Evolutionary conservation across 2,113 vertebrate genomes (phyloP).

Genomic region (Hipposideros armiger): DNA sequence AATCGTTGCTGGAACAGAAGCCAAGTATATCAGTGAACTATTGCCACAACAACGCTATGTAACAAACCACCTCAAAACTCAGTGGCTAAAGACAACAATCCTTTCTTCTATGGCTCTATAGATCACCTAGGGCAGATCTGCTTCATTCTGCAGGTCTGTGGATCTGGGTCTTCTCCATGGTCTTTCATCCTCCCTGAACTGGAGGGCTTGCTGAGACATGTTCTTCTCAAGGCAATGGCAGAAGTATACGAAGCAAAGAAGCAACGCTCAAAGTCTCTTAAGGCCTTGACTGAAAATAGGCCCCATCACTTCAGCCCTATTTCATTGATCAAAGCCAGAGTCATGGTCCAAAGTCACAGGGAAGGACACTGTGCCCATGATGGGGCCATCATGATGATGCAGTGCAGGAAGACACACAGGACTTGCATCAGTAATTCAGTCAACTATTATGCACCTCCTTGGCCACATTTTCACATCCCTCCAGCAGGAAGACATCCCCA

Average conservation of each 20-base stretch:
- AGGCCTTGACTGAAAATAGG: neutral
- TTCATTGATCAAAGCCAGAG: neutral
- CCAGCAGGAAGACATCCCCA: neutral
- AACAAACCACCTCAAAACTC: neutral
- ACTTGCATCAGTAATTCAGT: neutral
- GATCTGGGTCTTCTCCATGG: neutral
- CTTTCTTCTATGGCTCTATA: neutral
- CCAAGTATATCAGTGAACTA: neutral
- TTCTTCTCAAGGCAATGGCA: neutral
- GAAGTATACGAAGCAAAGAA: neutral
- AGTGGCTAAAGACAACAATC: neutral
- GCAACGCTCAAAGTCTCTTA: neutral
- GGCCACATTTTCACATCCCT: neutral
- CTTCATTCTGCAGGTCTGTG: neutral
- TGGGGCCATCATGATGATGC: neutral
- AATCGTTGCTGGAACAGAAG: neutral
- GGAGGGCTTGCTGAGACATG: neutral
- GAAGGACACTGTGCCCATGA: neutral
- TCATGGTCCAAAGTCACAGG: neutral
- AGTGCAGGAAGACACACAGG: neutral
- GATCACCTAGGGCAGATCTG: neutral
- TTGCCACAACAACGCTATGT: neutral
- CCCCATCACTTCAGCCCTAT: neutral
- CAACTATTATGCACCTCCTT: too few relatives aligned
- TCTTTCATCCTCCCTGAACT: neutral